A percentile compares a stretch with the other conserved stretches of the same genome.
phyloP scores from a whole-genome alignment of 2,888 invertebrate species.

The Tridacna gigas region DNA sequence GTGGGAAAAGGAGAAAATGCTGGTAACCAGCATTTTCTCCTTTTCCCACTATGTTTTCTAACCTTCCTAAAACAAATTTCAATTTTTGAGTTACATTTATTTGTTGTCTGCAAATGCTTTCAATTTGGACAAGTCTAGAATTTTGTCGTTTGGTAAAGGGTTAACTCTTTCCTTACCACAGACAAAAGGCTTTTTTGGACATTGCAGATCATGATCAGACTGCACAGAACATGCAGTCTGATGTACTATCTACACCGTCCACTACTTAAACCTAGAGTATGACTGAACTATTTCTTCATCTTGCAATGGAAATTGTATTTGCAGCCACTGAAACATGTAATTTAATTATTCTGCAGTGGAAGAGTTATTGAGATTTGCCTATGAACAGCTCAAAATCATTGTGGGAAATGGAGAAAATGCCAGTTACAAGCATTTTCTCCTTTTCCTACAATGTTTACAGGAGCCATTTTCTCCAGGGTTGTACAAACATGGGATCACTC shows the following conservation, averaged over 20 bases:
- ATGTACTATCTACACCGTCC: too few relatives aligned
- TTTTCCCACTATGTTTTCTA: not conserved
- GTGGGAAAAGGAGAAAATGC: not conserved
- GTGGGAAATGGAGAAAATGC: not conserved
- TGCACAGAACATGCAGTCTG: too few relatives aligned
- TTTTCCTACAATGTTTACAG: not conserved
- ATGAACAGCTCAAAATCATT: not conserved
- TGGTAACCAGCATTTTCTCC: not conserved
- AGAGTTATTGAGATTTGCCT: too few relatives aligned
- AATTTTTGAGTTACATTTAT: not conserved
- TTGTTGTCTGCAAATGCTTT: not conserved
- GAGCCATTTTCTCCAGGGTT: not conserved
- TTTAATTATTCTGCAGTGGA: too few relatives aligned
- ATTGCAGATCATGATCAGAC: too few relatives aligned
- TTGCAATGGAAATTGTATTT: too few relatives aligned
- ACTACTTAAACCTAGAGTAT: too few relatives aligned
- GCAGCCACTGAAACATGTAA: too few relatives aligned
- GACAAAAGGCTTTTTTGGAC: too few relatives aligned
- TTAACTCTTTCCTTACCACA: not conserved
- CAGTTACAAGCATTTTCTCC: not conserved
- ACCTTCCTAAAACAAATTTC: not conserved
- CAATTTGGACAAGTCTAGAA: not conserved
- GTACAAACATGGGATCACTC: not conserved
- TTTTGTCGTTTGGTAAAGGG: not conserved
- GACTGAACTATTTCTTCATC: too few relatives aligned